A percentile compares a stretch with the other conserved stretches of the same genome.
Conservation (phyloP, 2,113 vertebrate species). For the Platichthys stellatus region DNA sequence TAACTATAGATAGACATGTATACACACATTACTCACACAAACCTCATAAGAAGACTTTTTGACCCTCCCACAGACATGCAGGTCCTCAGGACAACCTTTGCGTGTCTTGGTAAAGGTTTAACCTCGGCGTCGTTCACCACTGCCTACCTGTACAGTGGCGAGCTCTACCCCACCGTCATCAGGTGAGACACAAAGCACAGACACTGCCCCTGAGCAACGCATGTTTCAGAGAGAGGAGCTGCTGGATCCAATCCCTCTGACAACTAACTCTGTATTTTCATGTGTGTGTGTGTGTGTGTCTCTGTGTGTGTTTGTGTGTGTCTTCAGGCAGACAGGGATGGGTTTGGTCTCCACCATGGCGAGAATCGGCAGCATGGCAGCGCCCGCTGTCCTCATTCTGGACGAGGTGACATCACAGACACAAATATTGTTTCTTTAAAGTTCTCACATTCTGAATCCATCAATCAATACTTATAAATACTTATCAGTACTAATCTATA, state of each 20-base stretch:
- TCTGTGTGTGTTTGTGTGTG: background rate
- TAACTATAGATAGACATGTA: background rate
- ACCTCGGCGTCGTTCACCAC: slow-evolving; percentile 80
- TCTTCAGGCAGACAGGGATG: slow-evolving; percentile 89
- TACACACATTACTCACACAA: no score
- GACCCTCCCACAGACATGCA: slow-evolving; percentile 78
- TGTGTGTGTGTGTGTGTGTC: background rate
- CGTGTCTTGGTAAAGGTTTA: slow-evolving; percentile 85
- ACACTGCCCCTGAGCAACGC: background rate
- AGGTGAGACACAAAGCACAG: slow-evolving; percentile 66
- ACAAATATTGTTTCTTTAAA: background rate
- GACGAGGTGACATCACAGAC: slow-evolving; percentile 75
- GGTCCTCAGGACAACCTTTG: slow-evolving; percentile 72
- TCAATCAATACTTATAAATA: no score
- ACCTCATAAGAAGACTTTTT: background rate
- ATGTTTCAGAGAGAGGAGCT: background rate
- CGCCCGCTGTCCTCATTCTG: slow-evolving; percentile 89
- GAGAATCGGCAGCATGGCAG: slow-evolving; percentile 89
- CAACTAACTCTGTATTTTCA: no score
- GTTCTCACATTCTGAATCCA: background rate
- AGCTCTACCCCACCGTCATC: slow-evolving; percentile 85
- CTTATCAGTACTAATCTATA: no score
- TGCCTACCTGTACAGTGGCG: slow-evolving; percentile 78
- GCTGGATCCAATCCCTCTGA: background rate
- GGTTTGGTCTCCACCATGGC: slow-evolving; percentile 92